A percentile compares a stretch with the other conserved stretches of the same genome.
phyloP scores from a whole-genome alignment of 2,113 vertebrate species.

The Phrynosoma blainvillii region DNA sequence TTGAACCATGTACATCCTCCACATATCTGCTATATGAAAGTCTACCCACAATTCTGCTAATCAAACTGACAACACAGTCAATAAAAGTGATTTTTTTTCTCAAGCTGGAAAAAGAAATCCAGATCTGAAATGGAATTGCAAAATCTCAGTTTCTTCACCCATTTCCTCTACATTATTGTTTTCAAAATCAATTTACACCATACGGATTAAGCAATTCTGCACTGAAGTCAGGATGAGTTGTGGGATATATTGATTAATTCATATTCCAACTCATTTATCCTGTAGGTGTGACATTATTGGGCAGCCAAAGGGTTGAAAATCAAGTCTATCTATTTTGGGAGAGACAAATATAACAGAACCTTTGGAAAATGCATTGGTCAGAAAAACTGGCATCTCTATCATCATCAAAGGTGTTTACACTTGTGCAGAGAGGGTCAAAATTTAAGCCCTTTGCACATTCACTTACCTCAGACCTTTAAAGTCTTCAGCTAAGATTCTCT shows the following conservation, averaged over 20 bases:
- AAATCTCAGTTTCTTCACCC: slow-evolving; percentile 25
- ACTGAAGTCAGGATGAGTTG: not conserved
- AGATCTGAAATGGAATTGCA: slow-evolving; percentile 12
- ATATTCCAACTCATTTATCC: slow-evolving; percentile 13
- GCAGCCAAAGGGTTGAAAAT: not conserved
- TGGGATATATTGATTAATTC: slow-evolving; percentile 18
- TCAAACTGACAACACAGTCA: slow-evolving; percentile 68
- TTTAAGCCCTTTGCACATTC: not conserved
- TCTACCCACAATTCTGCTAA: slow-evolving; percentile 62
- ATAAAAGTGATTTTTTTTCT: slow-evolving; percentile 62
- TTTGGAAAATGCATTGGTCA: not conserved
- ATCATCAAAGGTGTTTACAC: not conserved
- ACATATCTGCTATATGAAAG: slow-evolving; percentile 33
- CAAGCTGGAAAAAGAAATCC: slow-evolving; percentile 32
- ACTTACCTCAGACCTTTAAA: not conserved
- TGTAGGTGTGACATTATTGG: slow-evolving; percentile 12
- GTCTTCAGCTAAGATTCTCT: not conserved
- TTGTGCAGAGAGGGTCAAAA: not conserved
- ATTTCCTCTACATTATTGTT: not conserved
- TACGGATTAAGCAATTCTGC: slow-evolving; percentile 7
- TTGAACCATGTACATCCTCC: slow-evolving; percentile 46
- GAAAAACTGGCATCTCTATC: not conserved
- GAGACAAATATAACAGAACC: slow-evolving; percentile 1
- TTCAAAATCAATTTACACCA: slow-evolving; percentile 22
- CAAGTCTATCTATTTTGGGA: not conserved